These are phyloP conservation scores for Phoxinus phoxinus DNA, from an alignment of 2,113 vertebrate species.

Conservation along the genomic window DNA sequence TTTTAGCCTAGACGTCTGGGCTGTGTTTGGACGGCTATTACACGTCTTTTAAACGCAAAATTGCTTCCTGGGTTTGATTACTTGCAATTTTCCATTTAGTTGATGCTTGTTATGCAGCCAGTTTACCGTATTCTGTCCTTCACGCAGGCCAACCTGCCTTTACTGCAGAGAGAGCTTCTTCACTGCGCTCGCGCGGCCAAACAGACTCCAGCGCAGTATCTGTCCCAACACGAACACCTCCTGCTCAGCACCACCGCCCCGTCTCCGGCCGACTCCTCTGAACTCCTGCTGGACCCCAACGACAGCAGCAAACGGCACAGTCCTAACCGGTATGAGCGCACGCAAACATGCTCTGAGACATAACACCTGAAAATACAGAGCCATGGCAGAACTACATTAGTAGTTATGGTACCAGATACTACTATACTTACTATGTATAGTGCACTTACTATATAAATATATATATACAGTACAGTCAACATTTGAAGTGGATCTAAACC, in stretches of 20 bases:
- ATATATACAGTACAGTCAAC: no score
- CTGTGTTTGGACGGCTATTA: no score
- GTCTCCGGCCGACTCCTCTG: conserved; percentile 89
- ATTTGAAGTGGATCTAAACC: no score
- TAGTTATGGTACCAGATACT: not conserved
- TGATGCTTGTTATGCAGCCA: not conserved
- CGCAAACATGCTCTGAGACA: not conserved
- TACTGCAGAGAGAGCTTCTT: conserved; percentile 94
- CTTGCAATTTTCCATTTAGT: not conserved
- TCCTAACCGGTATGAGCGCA: conserved; percentile 65
- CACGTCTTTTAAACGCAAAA: no score
- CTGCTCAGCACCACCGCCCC: conserved; percentile 91
- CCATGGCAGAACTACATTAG: not conserved
- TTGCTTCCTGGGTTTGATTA: not conserved
- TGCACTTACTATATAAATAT: no score
- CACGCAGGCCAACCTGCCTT: conserved; percentile 90
- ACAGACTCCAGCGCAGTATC: conserved; percentile 96
- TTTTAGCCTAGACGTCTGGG: no score
- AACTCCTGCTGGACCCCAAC: conserved; percentile 91
- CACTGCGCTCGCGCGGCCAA: conserved; percentile 97
- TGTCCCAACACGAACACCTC: conserved; percentile 97
- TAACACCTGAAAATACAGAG: not conserved
- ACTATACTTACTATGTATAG: no score
- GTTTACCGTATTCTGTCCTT: not conserved
- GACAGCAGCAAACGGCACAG: conserved; percentile 90